phyloP scores from a whole-genome alignment of 2,113 vertebrate species.

The Nymphicus hollandicus region DNA sequence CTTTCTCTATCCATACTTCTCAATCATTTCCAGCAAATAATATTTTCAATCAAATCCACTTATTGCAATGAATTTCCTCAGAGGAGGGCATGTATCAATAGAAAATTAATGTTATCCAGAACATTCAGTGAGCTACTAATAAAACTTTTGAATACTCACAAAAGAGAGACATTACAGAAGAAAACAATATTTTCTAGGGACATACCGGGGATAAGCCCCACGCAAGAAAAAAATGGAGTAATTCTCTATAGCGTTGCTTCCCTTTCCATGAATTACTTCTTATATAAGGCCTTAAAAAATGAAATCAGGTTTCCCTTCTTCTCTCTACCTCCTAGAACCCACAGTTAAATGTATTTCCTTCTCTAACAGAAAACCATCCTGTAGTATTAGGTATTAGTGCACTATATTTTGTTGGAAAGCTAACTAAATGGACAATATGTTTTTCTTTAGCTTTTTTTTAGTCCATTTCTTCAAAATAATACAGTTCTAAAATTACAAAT shows the following conservation, averaged over 20 bases:
- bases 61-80: background rate
- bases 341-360: background rate
- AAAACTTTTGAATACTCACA: background rate
- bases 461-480: background rate
- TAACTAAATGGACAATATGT: background rate
- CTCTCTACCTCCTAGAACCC: background rate
- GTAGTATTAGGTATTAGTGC: background rate
- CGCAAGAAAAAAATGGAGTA: background rate
- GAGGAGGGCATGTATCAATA: background rate
- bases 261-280: background rate
- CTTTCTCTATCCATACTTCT: background rate
- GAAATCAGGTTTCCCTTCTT: background rate
- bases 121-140: background rate
- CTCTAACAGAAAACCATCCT: background rate
- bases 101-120: background rate
- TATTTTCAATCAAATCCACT: slow-evolving; percentile 22
- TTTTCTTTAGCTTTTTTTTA: background rate
- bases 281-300: background rate
- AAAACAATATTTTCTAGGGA: background rate
- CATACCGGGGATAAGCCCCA: background rate
- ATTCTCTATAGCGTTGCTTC: background rate
- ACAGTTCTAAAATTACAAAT: background rate
- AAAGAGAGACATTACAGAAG: background rate
- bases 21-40: background rate
- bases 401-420: background rate